Evolutionary conservation across 2,888 invertebrate genomes (phyloP).

Genomic region (Machimus rusticus): DNA sequence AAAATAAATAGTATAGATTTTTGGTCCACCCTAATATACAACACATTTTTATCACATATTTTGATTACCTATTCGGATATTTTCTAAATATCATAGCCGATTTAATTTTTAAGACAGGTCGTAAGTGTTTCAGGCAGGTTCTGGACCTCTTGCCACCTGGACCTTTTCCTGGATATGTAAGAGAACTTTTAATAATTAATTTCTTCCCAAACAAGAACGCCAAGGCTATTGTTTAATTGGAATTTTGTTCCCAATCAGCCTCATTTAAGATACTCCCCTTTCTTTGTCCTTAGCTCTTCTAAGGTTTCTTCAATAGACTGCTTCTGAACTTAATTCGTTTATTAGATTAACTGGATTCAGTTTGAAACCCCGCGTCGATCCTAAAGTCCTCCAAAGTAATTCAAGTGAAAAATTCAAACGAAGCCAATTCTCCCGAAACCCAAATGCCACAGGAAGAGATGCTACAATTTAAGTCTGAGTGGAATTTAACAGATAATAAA

Average conservation of each 20-base stretch:
- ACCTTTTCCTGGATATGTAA: neutral
- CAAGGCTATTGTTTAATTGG: neutral
- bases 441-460: neutral
- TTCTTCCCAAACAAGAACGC: neutral
- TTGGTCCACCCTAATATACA: too few species aligned
- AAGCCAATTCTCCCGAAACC: neutral
- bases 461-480: neutral
- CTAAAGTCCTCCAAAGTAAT: neutral
- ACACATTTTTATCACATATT: too few species aligned
- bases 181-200: neutral
- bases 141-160: too few species aligned
- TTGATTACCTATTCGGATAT: too few species aligned
- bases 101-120: too few species aligned
- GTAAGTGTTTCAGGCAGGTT: too few species aligned
- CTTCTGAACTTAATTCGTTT: neutral
- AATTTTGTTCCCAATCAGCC: neutral
- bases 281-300: neutral
- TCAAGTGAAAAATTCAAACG: slow-evolving; percentile 2
- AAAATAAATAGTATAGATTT: too few species aligned
- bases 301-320: neutral
- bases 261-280: neutral
- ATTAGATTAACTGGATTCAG: neutral
- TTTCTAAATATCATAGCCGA: too few species aligned
- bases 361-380: neutral
- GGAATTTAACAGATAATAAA: neutral